These are phyloP conservation scores for Cryptoblepharus egeriae DNA, from an alignment of 2,797 vertebrate species.

Conservation along the genomic window DNA sequence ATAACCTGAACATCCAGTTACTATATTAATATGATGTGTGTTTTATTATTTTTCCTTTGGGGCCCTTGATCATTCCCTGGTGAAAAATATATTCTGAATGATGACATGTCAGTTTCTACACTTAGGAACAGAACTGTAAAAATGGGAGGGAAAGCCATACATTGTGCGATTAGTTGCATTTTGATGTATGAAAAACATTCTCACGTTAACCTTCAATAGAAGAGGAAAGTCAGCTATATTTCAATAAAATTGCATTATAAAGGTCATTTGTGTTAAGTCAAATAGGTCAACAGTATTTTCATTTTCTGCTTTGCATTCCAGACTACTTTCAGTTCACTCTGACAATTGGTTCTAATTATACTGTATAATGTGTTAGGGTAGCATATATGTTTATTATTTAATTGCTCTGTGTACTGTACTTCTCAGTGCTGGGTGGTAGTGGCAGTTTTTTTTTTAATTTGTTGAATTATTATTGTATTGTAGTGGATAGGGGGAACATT, in stretches of 20 bases:
- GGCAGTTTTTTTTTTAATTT: neutral
- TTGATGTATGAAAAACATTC: slow-evolving; percentile 34
- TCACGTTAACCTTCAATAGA: slow-evolving; percentile 15
- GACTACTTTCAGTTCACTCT: slow-evolving; percentile 29
- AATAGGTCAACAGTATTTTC: neutral
- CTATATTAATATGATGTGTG: too few relatives aligned
- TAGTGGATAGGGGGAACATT: neutral
- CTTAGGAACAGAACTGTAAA: slow-evolving; percentile 5
- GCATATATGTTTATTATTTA: slow-evolving; percentile 21
- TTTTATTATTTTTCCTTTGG: neutral
- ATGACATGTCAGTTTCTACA: neutral
- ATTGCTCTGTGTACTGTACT: neutral
- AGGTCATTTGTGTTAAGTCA: slow-evolving; percentile 10
- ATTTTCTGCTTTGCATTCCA: neutral
- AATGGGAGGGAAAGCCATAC: neutral
- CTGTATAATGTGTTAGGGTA: slow-evolving; percentile 7
- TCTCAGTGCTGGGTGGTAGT: neutral
- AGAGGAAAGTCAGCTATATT: slow-evolving; percentile 7
- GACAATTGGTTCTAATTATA: slow-evolving; percentile 45
- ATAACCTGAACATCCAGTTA: neutral
- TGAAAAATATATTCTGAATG: slow-evolving; percentile 1
- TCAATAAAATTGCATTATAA: slow-evolving; percentile 7
- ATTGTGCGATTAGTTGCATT: slow-evolving; percentile 2
- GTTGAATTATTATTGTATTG: slow-evolving; percentile 6
- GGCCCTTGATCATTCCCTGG: neutral